Base-by-base conservation (phyloP, 2,113 vertebrate species). In the Rhineura floridana region DNA sequence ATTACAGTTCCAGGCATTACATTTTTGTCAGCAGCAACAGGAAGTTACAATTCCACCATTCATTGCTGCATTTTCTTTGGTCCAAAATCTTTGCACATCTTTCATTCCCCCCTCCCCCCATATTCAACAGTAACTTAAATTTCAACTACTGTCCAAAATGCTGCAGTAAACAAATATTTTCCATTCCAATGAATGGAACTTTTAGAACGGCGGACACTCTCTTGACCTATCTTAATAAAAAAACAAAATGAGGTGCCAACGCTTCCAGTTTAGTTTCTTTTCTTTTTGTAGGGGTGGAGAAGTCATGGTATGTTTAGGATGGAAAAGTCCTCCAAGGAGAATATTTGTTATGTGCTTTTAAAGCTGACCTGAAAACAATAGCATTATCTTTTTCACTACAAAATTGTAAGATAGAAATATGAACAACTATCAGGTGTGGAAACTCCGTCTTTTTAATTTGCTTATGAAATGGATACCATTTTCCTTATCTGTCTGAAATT, bases 311-410 rank as follows among this genome's bases (percentile, higher is more conserved):
- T 81, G 15, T 90, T 91, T 19, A 83, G 55, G 30, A 87, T 89
- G 76, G 81, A 8, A 88, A 83, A 94, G 12, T 84, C 70, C 55
- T 93, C 79, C 87, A 93, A 90, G 67, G 93, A 95, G 94, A 93
- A 94, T 90, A 89, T 89, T 94, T 92, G 42, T 72, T 93, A 90
- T 91, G 33, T 84, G 83, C 92, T 86, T 93, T 91, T 44, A 93
- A 92, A 84, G 48, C 28, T 88, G 44, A 87, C 28, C 81, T 91
- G 50, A 84, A 92, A 95, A 87, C 23, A 91, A 50, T 25, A 89
- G 44, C 8, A 62, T n/a, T 86, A 91, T 94, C 42, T 87, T 84
- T 88, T 95, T 92, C 77, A 42, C 81, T 81, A 90, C 92, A 75
- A 87, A 87, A 39, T 87, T 15, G 76, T 69, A 23, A 33, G 3